Percentiles rank a stretch among this genome's conserved stretches.
Conservation (phyloP, 2,797 vertebrate genomes). For the Aselliscus stoliczkanus region DNA sequence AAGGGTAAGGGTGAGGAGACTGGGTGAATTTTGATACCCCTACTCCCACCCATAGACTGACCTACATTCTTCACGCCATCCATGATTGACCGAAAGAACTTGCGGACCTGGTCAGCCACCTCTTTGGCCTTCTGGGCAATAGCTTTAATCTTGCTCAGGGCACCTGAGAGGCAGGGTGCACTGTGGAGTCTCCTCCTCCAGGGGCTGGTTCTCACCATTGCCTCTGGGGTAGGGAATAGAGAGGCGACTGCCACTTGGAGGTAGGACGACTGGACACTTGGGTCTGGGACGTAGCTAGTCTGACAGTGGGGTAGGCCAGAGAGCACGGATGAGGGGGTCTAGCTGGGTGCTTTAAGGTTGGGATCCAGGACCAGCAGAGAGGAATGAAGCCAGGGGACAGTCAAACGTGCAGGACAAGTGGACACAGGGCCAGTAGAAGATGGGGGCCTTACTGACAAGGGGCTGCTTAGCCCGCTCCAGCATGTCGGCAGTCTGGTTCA, state of each 20-base stretch:
- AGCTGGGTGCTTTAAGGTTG: not conserved
- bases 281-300: not conserved
- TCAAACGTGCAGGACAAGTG: accelerated
- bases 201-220: not conserved
- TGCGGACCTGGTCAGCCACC: constrained; percentile 81
- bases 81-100: constrained; percentile 83
- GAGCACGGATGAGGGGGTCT: not conserved
- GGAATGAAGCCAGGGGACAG: not conserved
- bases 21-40: not conserved
- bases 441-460: constrained; percentile 84
- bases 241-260: not conserved
- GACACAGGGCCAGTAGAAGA: accelerated
- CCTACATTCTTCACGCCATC: constrained; percentile 85
- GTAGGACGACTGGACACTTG: not conserved
- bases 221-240: not conserved
- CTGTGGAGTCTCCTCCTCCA: not conserved
- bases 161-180: constrained; percentile 72
- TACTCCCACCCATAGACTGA: too few relatives aligned
- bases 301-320: not conserved
- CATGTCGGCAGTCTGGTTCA: constrained; percentile 89
- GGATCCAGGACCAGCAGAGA: not conserved
- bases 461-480: constrained; percentile 82
- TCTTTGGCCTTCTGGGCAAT: constrained; percentile 83
- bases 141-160: constrained; percentile 84
- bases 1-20: not conserved